These are phyloP conservation scores for Chionis minor DNA, from an alignment of 2,113 vertebrate species.

Conservation along the genomic window DNA sequence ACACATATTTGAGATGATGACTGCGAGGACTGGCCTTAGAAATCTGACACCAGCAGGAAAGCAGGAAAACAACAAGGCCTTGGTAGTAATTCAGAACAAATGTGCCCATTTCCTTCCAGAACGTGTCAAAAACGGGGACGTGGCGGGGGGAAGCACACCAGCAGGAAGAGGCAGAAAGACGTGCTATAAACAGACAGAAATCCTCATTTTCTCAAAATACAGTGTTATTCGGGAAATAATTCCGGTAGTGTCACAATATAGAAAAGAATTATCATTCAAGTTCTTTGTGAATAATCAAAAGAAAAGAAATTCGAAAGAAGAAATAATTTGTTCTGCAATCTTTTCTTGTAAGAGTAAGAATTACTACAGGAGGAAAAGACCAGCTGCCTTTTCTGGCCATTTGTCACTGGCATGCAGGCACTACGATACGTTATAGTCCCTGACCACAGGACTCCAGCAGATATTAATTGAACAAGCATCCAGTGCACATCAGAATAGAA, in stretches of 20 bases:
- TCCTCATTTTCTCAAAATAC: neutral
- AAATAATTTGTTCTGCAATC: neutral
- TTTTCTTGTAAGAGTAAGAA: neutral
- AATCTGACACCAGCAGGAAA: neutral
- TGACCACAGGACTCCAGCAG: neutral
- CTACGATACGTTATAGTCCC: rapidly evolving
- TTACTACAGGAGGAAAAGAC: neutral
- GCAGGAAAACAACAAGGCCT: neutral
- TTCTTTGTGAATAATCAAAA: neutral
- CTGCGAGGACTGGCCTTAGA: neutral
- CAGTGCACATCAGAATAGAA: neutral
- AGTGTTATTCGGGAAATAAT: neutral
- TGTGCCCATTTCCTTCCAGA: neutral
- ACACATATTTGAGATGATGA: neutral
- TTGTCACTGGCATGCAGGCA: neutral
- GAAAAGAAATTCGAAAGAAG: neutral
- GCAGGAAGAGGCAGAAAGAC: neutral
- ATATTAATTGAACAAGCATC: neutral
- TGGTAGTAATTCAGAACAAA: neutral
- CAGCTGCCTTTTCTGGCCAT: neutral
- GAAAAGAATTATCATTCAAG: neutral
- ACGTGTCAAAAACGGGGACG: neutral
- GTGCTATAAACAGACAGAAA: neutral
- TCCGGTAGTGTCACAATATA: neutral
- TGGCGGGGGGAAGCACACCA: rapidly evolving